phyloP scores from a whole-genome alignment of 2,888 invertebrate species.

The Caenorhabditis imperialis region DNA sequence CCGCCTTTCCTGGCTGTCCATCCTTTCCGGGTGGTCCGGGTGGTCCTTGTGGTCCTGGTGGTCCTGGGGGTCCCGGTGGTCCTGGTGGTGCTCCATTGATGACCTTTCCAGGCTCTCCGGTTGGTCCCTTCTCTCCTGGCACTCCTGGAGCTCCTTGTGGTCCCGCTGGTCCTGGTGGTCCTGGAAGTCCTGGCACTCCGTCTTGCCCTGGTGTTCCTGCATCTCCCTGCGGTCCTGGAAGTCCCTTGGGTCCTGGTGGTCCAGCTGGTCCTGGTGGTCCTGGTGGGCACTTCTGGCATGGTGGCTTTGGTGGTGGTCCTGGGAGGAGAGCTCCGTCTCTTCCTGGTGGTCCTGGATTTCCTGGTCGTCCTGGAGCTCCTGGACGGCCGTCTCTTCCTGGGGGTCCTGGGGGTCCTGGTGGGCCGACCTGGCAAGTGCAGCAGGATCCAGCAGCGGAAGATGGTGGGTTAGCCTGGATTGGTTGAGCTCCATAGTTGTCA shows the following conservation, averaged over 20 bases:
- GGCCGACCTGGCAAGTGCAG: conserved; percentile 76
- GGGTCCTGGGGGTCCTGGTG: conserved; percentile 68
- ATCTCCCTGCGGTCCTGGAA: conserved; percentile 74
- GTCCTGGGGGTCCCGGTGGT: conserved; percentile 75
- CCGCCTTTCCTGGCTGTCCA: conserved; percentile 68
- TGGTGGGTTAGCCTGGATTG: conserved; percentile 58
- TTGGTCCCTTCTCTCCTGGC: conserved; percentile 74
- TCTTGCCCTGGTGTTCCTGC: conserved; percentile 70
- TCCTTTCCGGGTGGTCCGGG: conserved; percentile 73
- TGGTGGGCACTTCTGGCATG: conserved; percentile 76
- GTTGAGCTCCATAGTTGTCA: conserved; percentile 63
- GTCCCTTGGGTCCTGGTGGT: conserved; percentile 71
- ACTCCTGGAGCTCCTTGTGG: conserved; percentile 75
- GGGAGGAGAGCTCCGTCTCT: conserved; percentile 73
- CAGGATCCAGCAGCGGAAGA: conserved; percentile 67
- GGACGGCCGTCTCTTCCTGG: conserved; percentile 73
- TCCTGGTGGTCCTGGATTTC: conserved; percentile 73
- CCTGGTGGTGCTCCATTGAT: conserved; percentile 72
- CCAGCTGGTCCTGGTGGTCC: conserved; percentile 68
- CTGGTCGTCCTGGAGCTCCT: conserved; percentile 72
- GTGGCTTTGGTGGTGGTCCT: conserved; percentile 78
- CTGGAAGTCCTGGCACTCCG: conserved; percentile 73
- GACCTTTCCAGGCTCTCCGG: conserved; percentile 77
- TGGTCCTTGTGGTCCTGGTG: conserved; percentile 73
- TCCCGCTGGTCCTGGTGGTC: conserved; percentile 77